Conservation (phyloP, 2,113 vertebrate species). For the Geococcyx californianus region DNA sequence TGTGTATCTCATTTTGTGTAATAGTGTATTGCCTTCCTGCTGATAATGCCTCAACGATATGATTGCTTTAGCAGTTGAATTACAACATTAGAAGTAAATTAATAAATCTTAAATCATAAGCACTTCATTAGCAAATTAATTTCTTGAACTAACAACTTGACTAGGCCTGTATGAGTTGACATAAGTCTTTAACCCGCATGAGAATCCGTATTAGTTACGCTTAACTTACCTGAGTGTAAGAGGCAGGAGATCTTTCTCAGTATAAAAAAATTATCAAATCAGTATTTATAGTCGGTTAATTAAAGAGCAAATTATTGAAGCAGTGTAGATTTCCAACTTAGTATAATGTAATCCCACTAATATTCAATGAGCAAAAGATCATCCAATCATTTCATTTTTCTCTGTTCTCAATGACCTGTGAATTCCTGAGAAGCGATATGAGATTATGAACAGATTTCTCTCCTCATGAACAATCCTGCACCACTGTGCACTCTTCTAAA, state of each 20-base stretch:
- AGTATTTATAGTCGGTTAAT: constrained; percentile 41
- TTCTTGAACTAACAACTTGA: constrained; percentile 36
- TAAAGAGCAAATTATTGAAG: constrained; percentile 18
- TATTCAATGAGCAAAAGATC: not conserved
- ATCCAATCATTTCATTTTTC: not conserved
- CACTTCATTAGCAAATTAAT: constrained; percentile 4
- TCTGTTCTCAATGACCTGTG: not conserved
- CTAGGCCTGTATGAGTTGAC: constrained; percentile 14
- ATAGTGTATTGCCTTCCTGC: not conserved
- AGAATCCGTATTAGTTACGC: constrained; percentile 40
- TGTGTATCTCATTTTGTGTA: not conserved
- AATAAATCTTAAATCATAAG: constrained; percentile 40
- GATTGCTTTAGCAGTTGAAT: constrained; percentile 30
- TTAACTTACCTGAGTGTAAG: constrained; percentile 4
- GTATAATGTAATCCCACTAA: not conserved
- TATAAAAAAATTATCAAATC: constrained; percentile 50
- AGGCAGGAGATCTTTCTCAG: not conserved
- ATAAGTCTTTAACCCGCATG: constrained; percentile 14
- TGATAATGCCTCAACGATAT: not conserved
- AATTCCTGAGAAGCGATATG: not conserved
- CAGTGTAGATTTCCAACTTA: not conserved
- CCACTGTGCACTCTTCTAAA: not conserved
- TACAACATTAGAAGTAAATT: constrained; percentile 16
- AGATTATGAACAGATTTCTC: not conserved
- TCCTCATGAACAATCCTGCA: not conserved